Conservation (phyloP, 2,113 vertebrate genomes). For the Elephantulus edwardii region DNA sequence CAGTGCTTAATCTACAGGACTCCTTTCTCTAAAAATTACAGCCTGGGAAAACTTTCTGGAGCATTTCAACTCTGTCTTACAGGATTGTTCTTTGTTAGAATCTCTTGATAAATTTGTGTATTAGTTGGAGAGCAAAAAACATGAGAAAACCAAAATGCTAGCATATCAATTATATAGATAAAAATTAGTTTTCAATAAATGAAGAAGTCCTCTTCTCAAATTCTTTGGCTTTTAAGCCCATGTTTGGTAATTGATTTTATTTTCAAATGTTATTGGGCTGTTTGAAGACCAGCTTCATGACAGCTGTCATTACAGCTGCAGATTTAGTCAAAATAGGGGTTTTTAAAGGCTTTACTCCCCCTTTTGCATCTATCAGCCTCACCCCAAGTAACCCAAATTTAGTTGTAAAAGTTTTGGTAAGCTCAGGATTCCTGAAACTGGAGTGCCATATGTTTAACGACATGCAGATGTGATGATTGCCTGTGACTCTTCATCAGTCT, state of each 20-base stretch:
- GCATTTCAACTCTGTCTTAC: too few species aligned
- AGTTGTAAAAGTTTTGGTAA: conserved; percentile 64
- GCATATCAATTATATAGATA: not conserved
- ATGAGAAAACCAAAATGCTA: not conserved
- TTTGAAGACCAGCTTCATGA: conserved; percentile 65
- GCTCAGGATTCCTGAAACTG: conserved; percentile 46
- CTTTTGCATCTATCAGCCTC: conserved; percentile 53
- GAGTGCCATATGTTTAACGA: conserved; percentile 50
- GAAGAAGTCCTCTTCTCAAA: conserved; percentile 22
- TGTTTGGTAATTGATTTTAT: conserved; percentile 51
- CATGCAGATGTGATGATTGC: conserved; percentile 13
- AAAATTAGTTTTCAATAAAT: conserved; percentile 55
- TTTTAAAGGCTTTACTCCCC: conserved; percentile 51
- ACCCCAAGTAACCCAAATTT: conserved; percentile 58
- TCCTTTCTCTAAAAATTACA: too few species aligned
- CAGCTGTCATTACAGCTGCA: conserved; percentile 72
- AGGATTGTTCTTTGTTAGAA: too few species aligned
- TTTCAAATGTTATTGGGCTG: not conserved
- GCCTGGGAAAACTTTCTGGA: too few species aligned
- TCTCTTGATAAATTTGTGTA: too few species aligned
- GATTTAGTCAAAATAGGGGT: conserved; percentile 69
- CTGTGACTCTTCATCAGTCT: conserved; percentile 2
- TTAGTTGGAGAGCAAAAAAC: conserved; percentile 21
- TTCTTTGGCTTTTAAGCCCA: conserved; percentile 44
- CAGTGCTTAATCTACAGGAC: too few species aligned